phyloP scores from a whole-genome alignment of 1,140 invertebrate species.

The Vanessa atalanta region DNA sequence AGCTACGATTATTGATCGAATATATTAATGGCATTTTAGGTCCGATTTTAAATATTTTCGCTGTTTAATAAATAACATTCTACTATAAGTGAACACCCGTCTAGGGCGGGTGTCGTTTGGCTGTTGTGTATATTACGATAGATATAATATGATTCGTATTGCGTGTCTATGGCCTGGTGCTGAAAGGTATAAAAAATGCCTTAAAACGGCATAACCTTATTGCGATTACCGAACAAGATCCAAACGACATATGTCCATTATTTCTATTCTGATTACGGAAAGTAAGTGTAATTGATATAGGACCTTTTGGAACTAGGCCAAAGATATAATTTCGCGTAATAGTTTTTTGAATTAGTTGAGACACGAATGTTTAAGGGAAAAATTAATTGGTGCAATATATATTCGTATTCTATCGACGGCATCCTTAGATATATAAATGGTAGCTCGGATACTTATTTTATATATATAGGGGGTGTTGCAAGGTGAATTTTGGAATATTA shows the following conservation, averaged over 20 bases:
- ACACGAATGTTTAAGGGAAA: slow-evolving; percentile 50
- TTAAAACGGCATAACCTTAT: no score
- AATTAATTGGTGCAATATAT: slow-evolving; percentile 63
- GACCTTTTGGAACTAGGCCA: no score
- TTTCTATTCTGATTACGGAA: no score
- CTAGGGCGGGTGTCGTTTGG: slow-evolving; percentile 53
- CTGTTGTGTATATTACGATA: slow-evolving; percentile 67
- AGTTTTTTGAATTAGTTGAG: slow-evolving; percentile 45
- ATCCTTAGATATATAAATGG: slow-evolving; percentile 47
- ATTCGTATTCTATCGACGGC: slow-evolving; percentile 41
- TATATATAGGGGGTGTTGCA: slow-evolving; percentile 60
- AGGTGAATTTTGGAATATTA: slow-evolving; percentile 48
- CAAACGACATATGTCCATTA: no score
- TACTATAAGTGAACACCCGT: slow-evolving; percentile 51
- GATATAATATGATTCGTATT: slow-evolving; percentile 42
- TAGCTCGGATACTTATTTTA: slow-evolving; percentile 51
- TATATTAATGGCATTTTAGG: slow-evolving; percentile 52
- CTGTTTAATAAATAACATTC: slow-evolving; percentile 52
- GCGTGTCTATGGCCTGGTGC: slow-evolving; percentile 1
- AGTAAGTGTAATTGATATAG: no score
- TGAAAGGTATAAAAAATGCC: no score
- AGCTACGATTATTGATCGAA: slow-evolving; percentile 54
- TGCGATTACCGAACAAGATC: no score
- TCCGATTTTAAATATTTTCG: slow-evolving; percentile 49
- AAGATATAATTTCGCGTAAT: slow-evolving; percentile 47